Evolutionary conservation across 2,888 invertebrate genomes (phyloP).

Genomic region (Metacarcinus magister): DNA sequence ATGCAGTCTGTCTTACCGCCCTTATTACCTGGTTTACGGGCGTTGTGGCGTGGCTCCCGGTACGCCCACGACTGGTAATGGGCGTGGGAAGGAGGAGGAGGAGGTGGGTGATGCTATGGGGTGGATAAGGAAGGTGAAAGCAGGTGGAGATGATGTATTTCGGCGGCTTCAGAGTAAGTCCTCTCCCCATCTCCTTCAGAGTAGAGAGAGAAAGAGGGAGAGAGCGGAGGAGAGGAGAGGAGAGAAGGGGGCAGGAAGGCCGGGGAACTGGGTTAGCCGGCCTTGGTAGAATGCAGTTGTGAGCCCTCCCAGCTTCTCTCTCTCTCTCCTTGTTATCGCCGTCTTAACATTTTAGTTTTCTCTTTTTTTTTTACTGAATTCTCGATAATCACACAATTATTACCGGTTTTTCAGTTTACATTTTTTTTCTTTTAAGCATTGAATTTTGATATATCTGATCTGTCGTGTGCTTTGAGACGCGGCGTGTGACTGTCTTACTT

Average conservation of each 20-base stretch:
- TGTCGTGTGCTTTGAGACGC: background rate
- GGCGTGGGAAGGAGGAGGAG: background rate
- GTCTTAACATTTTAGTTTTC: background rate
- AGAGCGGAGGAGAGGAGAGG: conserved; percentile 45
- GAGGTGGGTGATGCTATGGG: background rate
- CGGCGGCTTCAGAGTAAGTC: conserved; percentile 35
- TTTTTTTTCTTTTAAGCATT: background rate
- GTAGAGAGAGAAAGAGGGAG: conserved; percentile 54
- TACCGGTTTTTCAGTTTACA: background rate
- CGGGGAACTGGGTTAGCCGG: conserved; percentile 37
- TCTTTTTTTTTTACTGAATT: no score
- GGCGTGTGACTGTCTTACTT: background rate
- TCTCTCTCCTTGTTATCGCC: conserved; percentile 26
- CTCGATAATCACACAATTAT: background rate
- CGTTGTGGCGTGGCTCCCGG: background rate
- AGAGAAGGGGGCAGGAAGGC: background rate
- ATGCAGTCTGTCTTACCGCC: background rate
- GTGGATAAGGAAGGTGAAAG: background rate
- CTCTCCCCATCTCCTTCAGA: conserved; percentile 67
- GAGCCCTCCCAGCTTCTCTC: conserved; percentile 12
- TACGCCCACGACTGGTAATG: background rate
- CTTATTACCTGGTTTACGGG: background rate
- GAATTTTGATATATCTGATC: background rate
- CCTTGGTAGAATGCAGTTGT: conserved; percentile 50
- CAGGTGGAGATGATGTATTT: background rate